These are phyloP conservation scores for Dicyrtomina minuta DNA, from an alignment of 2,888 invertebrate species.

Conservation along the genomic window DNA sequence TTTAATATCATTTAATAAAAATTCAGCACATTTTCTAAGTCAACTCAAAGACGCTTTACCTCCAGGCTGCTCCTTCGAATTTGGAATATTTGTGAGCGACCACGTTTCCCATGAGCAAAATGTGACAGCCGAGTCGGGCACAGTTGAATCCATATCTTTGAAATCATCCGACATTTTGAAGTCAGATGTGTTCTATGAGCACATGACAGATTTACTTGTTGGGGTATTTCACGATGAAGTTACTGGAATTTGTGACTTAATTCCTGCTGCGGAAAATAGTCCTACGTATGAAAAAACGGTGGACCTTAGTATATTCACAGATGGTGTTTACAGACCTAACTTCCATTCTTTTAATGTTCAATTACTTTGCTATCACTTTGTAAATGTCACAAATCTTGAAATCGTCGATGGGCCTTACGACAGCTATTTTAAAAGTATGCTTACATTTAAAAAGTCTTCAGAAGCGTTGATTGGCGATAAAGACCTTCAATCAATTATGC, in stretches of 20 bases:
- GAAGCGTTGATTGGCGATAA: slow-evolving; percentile 32
- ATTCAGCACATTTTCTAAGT: slow-evolving; percentile 24
- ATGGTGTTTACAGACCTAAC: background rate
- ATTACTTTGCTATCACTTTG: slow-evolving; percentile 18
- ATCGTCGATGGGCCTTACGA: slow-evolving; percentile 31
- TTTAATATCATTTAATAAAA: slow-evolving; percentile 26
- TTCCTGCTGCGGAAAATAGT: slow-evolving; percentile 20
- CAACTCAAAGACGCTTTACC: background rate
- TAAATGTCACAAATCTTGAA: slow-evolving; percentile 30
- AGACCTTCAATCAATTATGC: slow-evolving; percentile 35
- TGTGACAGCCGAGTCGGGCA: no score
- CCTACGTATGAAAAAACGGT: background rate
- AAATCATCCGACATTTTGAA: background rate
- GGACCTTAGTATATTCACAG: slow-evolving; percentile 23
- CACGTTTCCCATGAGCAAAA: background rate
- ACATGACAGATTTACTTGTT: slow-evolving; percentile 29
- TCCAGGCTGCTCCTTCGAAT: slow-evolving; percentile 17
- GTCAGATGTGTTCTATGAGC: slow-evolving; percentile 1
- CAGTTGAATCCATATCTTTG: no score
- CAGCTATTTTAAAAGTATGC: slow-evolving; percentile 11
- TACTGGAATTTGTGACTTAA: slow-evolving; percentile 25
- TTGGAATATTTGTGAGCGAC: slow-evolving; percentile 34
- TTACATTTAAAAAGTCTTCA: slow-evolving; percentile 12
- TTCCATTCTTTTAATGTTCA: slow-evolving; percentile 35
- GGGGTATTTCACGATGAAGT: slow-evolving; percentile 31